These are phyloP conservation scores for Gasteruption jaculator DNA, from an alignment of 2,888 invertebrate species.

Conservation along the genomic window DNA sequence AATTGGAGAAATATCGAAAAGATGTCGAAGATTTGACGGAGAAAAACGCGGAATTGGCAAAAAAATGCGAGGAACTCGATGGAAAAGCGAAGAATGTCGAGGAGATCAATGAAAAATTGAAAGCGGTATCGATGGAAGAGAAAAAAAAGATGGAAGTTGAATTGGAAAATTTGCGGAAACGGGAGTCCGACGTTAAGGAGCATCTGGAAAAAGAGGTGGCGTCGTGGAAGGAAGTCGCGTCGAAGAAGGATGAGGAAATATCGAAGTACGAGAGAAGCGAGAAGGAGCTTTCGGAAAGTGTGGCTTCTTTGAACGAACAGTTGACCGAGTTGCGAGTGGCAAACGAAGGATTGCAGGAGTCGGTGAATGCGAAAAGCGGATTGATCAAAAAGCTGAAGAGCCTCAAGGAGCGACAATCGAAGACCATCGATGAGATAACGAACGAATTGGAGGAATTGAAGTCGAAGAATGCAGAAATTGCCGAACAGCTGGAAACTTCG, in stretches of 20 bases:
- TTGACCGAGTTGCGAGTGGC: slow-evolving; percentile 24
- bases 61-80: slow-evolving; percentile 47
- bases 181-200: no score
- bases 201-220: not conserved
- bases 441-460: slow-evolving; percentile 55
- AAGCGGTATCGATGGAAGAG: no score
- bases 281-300: not conserved
- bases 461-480: slow-evolving; percentile 40
- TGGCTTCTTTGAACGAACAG: not conserved
- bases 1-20: slow-evolving; percentile 19
- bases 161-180: slow-evolving; percentile 6
- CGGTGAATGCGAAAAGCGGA: slow-evolving; percentile 28
- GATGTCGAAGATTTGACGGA: slow-evolving; percentile 10
- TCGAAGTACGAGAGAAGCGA: not conserved
- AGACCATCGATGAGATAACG: slow-evolving; percentile 54
- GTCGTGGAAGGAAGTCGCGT: slow-evolving; percentile 6
- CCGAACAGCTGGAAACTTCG: slow-evolving; percentile 14
- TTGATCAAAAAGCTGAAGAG: slow-evolving; percentile 52
- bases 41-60: slow-evolving; percentile 36
- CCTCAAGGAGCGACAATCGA: slow-evolving; percentile 52
- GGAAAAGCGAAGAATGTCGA: no score
- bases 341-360: slow-evolving; percentile 35
- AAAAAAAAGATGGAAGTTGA: slow-evolving; percentile 8
- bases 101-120: no score
- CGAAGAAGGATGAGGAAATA: not conserved